Evolutionary conservation across 1,140 invertebrate genomes (phyloP).

Genomic region (Lerema accius): DNA sequence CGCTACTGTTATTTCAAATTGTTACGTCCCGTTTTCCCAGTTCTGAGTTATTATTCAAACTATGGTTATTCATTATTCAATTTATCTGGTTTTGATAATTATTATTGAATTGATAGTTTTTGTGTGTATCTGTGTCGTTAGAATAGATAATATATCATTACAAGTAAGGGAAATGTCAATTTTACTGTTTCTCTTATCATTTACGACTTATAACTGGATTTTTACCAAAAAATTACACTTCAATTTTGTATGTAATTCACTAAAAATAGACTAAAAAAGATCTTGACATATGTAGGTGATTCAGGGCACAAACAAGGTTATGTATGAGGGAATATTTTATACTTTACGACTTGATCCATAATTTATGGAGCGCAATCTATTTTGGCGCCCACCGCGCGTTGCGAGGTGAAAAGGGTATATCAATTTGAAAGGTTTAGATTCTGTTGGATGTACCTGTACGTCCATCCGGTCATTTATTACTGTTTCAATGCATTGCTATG

Average conservation of each 20-base stretch:
- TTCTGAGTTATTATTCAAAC: background rate
- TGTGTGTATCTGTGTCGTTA: background rate
- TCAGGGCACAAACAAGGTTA: background rate
- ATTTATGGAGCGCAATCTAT: constrained; percentile 8
- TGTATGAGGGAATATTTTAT: constrained; percentile 11
- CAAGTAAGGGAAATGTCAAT: too few species aligned
- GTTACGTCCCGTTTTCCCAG: background rate
- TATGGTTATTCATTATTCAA: background rate
- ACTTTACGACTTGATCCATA: constrained; percentile 13
- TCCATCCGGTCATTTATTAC: too few species aligned
- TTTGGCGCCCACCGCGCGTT: background rate
- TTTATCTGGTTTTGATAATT: background rate
- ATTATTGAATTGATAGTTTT: too few species aligned
- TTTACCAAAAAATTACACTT: too few species aligned
- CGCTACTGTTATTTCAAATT: background rate
- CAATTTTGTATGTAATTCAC: too few species aligned
- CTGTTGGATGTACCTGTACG: too few species aligned
- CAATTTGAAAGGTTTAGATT: too few species aligned
- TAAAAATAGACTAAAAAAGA: background rate
- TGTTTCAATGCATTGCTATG: too few species aligned
- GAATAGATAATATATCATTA: too few species aligned
- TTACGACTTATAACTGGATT: too few species aligned
- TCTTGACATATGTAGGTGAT: background rate
- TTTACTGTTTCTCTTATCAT: too few species aligned
- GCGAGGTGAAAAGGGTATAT: too few species aligned